These are phyloP conservation scores for Dromococcyx pavoninus DNA, from an alignment of 2,797 vertebrate species.

Conservation along the genomic window DNA sequence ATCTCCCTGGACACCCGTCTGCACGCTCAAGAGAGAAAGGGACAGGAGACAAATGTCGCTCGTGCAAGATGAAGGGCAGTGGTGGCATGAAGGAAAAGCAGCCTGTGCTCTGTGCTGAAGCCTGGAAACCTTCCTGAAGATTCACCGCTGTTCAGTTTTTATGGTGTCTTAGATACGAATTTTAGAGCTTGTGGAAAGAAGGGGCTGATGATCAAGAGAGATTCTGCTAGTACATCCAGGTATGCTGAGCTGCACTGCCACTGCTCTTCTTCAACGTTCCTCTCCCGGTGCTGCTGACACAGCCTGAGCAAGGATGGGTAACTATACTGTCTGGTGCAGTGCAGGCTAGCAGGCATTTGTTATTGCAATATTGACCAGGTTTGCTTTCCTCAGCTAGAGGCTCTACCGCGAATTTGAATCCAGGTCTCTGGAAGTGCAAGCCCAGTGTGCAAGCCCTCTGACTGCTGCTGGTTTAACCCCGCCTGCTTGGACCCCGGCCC, in stretches of 20 bases:
- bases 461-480: neutral
- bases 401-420: neutral
- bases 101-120: neutral
- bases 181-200: constrained; percentile 9
- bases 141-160: neutral
- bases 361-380: neutral
- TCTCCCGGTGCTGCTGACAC: neutral
- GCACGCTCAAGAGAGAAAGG: neutral
- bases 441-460: neutral
- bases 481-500: neutral
- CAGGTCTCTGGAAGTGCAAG: neutral
- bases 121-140: neutral
- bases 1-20: neutral
- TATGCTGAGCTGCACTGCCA: neutral
- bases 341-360: neutral
- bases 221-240: neutral
- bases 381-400: neutral
- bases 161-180: neutral
- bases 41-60: neutral
- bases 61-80: constrained; percentile 8
- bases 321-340: neutral
- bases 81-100: neutral
- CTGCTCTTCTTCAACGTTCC: neutral
- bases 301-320: neutral
- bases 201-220: neutral